Evolutionary conservation across 92 coral and sea anemone genomes (phyloP), one percentile per base, ranked within the genome.

Genomic region (Desmophyllum pertusum): DNA sequence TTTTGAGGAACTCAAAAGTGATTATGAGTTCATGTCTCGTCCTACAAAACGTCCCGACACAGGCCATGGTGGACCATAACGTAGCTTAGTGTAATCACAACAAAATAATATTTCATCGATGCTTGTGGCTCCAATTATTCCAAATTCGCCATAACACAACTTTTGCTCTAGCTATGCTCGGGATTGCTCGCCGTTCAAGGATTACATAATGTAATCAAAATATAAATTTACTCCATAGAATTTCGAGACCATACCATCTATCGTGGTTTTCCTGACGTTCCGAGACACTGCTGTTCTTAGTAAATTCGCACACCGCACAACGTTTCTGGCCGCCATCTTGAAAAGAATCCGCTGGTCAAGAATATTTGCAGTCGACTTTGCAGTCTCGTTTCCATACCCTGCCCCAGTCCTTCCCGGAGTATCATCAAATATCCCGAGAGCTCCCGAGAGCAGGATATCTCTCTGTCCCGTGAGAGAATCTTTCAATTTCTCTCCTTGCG

Each of bases 271-370:
- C 88, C 89, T 77, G 38, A 81, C 57, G 82, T 46, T 84, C 23
- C 91, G 67, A 9, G 81, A 59, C n/a, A 90, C 78, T 59, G 89
- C 53, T 42, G 75, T 77, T 79, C 94, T 79, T 19, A 87, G 50
- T 40, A 91, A 80, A 84, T 69, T 87, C 73, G 69, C 86, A 87
- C 89, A 87, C 36, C 94, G 42, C 68, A 84, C 52, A 53, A 39
- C 89, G 78, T 46, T 80, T 67, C 89, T 82, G 14, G 94, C 89
- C 91, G 94, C 94, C 94, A 91, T 91, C 41, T 83, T 91, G 90
- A 51, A 80, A 0, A 10, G 17, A 23, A 21, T 23, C 84, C 84
- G 75, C 75, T 80, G 84, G 48, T 67, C 37, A 30, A 64, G 53
- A 41, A 25, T 41, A 14, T n/a, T n/a, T n/a, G n/a, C n/a, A n/a